phyloP scores from a whole-genome alignment of 2,113 vertebrate genomes.

The Ascaphus truei region DNA sequence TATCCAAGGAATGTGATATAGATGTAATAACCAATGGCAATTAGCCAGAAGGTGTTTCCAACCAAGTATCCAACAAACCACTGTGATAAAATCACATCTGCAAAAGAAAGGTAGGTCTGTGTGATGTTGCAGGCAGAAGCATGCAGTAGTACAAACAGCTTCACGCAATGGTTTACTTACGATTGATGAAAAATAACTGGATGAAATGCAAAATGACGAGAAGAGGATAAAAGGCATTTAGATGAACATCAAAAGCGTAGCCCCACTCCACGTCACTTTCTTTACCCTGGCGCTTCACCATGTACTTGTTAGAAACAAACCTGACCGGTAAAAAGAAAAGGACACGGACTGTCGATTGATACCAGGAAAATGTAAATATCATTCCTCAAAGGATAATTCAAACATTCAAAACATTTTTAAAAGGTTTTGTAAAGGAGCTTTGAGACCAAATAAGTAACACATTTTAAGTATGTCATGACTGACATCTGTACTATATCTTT shows the following conservation, averaged over 20 bases:
- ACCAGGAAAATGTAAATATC: background rate
- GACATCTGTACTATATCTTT: no score
- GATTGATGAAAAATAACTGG: constrained; percentile 96
- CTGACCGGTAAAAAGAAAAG: constrained; percentile 49
- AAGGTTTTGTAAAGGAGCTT: no score
- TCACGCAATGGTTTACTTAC: constrained; percentile 75
- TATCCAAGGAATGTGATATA: constrained; percentile 97
- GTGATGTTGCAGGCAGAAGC: constrained; percentile 3
- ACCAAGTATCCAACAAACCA: constrained; percentile 72
- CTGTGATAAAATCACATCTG: constrained; percentile 83
- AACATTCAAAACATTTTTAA: no score
- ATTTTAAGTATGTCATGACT: no score
- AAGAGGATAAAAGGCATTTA: constrained; percentile 96
- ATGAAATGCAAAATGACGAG: constrained; percentile 93
- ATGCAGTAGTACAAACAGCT: background rate
- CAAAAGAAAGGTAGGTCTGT: constrained; percentile 47
- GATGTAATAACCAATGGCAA: constrained; percentile 90
- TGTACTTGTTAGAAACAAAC: constrained; percentile 89
- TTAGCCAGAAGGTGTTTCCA: constrained; percentile 90
- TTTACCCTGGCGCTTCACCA: constrained; percentile 81
- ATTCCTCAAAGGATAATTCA: background rate
- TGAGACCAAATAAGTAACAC: no score
- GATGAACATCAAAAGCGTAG: constrained; percentile 94
- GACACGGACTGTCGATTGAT: background rate
- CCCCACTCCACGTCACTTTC: constrained; percentile 96